These are phyloP conservation scores for Tupiocoris notatus DNA, from an alignment of 2,888 invertebrate species.

Conservation along the genomic window DNA sequence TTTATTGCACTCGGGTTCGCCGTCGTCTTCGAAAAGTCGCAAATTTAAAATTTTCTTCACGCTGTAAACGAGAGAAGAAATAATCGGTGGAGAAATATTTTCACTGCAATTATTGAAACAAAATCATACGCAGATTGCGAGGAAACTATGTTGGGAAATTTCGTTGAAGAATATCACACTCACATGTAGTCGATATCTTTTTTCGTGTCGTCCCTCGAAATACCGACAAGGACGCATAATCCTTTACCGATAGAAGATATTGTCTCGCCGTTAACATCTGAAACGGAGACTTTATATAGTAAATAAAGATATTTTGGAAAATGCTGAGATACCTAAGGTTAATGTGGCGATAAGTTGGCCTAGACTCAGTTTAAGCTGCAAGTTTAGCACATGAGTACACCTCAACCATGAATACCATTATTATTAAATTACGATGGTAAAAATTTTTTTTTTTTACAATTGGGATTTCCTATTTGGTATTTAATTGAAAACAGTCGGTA, in stretches of 20 bases:
- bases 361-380: neutral
- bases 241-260: constrained; percentile 80
- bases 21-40: constrained; percentile 73
- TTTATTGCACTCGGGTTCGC: constrained; percentile 61
- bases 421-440: no score
- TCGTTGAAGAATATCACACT: no score
- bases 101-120: no score
- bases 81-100: neutral
- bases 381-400: neutral
- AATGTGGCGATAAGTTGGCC: neutral
- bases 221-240: constrained; percentile 83
- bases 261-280: constrained; percentile 71
- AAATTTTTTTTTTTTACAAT: no score
- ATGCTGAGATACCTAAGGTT: neutral
- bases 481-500: no score
- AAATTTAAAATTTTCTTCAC: constrained; percentile 77
- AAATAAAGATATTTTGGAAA: constrained; percentile 21
- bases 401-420: neutral
- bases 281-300: constrained; percentile 18
- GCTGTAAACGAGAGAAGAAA: constrained; percentile 59
- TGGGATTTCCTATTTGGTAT: no score
- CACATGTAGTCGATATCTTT: constrained; percentile 85
- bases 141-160: no score
- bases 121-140: neutral
- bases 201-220: constrained; percentile 70